A percentile compares a stretch with the other conserved stretches of the same genome.
Evolutionary conservation across 1,140 invertebrate species (phyloP).

Genomic region (Drosophila novamexicana): DNA sequence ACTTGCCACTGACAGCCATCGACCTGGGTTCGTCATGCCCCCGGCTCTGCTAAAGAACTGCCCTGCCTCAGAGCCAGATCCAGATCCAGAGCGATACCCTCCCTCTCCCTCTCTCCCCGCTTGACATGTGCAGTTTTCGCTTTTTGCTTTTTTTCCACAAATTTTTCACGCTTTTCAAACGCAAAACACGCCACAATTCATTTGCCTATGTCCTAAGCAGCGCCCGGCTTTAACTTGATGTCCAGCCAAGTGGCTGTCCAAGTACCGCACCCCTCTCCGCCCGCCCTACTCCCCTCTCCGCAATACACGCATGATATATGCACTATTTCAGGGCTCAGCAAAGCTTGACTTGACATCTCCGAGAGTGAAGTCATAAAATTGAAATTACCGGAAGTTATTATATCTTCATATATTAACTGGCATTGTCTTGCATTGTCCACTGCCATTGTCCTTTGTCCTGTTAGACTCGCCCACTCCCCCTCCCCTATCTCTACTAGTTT

Average conservation of each 20-base stretch:
- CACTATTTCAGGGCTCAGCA: conserved; percentile 45
- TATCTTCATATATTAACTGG: conserved; percentile 82
- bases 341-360: conserved; percentile 63
- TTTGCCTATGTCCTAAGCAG: conserved; percentile 63
- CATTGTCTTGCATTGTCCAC: conserved; percentile 65
- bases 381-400: conserved; percentile 83
- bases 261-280: neutral
- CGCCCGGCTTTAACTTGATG: conserved; percentile 51
- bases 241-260: conserved; percentile 51
- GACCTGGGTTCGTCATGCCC: conserved; percentile 72
- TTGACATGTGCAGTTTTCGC: conserved; percentile 69
- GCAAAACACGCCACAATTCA: conserved; percentile 73
- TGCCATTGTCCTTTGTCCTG: conserved; percentile 56
- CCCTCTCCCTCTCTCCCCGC: neutral
- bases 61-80: neutral
- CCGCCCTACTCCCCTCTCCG: neutral
- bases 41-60: conserved; percentile 3
- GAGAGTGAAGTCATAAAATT: conserved; percentile 65
- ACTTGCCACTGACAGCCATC: conserved; percentile 78
- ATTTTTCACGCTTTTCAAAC: conserved; percentile 83
- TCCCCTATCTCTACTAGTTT: neutral
- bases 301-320: conserved; percentile 56
- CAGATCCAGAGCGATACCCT: neutral
- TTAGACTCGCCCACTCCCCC: neutral
- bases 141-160: conserved; percentile 46